Percentiles rank a stretch among this genome's conserved stretches.
Evolutionary conservation across 64 coral and sea anemone genomes (phyloP).

Genomic region (Acropora yongei): DNA sequence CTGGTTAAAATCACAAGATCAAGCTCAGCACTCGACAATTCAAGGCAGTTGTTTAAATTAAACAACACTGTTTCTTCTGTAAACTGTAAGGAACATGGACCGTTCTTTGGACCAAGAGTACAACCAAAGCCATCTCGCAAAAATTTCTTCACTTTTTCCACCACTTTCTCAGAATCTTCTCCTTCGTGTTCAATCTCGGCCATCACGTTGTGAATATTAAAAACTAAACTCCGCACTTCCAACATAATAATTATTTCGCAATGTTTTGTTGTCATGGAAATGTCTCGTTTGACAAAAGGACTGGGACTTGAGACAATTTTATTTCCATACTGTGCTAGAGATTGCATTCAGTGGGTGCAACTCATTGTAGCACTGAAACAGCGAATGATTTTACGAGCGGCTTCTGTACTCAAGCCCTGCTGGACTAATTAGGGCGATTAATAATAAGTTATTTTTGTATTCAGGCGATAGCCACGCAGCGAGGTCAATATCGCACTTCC

Average conservation of each 20-base stretch:
- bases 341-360: background rate
- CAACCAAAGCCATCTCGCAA: too few species aligned
- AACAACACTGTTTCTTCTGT: constrained; percentile 15
- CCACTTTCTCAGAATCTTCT: too few species aligned
- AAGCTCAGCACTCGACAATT: background rate
- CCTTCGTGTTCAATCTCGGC: too few species aligned
- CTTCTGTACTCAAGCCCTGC: background rate
- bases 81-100: too few species aligned
- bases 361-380: background rate
- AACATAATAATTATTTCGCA: background rate
- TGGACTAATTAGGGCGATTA: background rate
- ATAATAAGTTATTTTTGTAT: background rate
- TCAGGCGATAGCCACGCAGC: background rate
- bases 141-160: too few species aligned
- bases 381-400: background rate
- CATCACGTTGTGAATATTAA: background rate
- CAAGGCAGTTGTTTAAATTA: constrained; percentile 12
- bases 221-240: too few species aligned
- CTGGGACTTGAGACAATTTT: background rate
- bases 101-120: too few species aligned
- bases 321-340: background rate
- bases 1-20: constrained; percentile 17
- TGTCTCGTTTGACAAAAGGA: background rate
- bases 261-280: background rate
- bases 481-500: background rate